Base-by-base conservation (phyloP, 2,888 invertebrate genomes). In the Diaprepes abbreviatus region DNA sequence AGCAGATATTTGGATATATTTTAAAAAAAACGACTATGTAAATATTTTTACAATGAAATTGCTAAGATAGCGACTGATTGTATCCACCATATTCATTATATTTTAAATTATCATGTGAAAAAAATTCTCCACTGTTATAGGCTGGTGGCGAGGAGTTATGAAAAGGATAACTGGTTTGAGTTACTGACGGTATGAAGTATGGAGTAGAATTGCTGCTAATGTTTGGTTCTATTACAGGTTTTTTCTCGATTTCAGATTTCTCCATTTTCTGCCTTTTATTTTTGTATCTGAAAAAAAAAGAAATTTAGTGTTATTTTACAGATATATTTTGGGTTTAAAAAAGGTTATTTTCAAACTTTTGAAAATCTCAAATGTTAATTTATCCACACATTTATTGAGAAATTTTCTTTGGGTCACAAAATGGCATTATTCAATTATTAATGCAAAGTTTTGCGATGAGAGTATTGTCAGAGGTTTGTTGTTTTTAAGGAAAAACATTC, bases 211-310 rank as follows among this genome's bases (percentile, higher is more conserved):
- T n/a, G 9, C 31, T 63, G 50, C 19, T 43, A 17, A 55, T 14
- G 14, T n/a, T 65, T 57, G 24, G 33, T 12, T 38, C 64, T 17
- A 12, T 12, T 16, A 7, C 12, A 6, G 62, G 33, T 54, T 72
- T 74, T 54, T 74, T 75, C 33, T 74, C 73, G 38, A 54, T 38
- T 50, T 74, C 76, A 9, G 65, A 50, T 62, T 76, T 76, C 52
- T 78, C 76, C 36, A 76, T 67, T 64, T 71, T 79, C 52, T 78
- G 77, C 43, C 79, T 70, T 64, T 80, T 80, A 68, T 74, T 79
- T 68, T 80, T 80, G 66, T 80, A 79, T 69, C 75, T 73, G 12
- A 2, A 68, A 66, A 50, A 14, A 2, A 17, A 60, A 35, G n/a
- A 48, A 43, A 31, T n/a, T 33, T 33, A 33, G 4, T 33, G 33